Evolutionary conservation across 2,888 invertebrate species (phyloP), one percentile per base, ranked within the genome.

Genomic region (Aethes cnicana): DNA sequence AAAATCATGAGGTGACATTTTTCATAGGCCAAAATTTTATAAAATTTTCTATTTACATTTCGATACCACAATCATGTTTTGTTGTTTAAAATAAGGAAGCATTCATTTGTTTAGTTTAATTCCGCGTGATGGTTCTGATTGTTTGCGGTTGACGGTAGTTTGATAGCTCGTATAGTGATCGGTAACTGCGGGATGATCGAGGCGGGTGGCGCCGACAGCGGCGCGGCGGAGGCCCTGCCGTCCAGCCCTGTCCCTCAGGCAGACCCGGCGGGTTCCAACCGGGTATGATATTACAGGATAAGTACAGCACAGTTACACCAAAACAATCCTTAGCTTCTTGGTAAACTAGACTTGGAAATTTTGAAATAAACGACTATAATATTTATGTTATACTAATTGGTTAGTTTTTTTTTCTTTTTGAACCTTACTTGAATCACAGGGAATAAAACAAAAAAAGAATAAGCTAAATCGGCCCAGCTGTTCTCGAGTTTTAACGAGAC

Each of bases 21-120:
- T 84, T 81, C 82, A 81, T 77, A 75, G 70, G 73, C 68, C 64
- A 74, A 81, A 81, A 81, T 80, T 80, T 75, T 77, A 74, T 76
- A 82, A 83, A 83, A 83, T 76, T 77, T n/a, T 71, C 64, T 77
- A 79, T 77, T 76, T 76, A 71, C 71, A 74, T 76, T 84, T 84
- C 81, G 73, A 74, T 81, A 80, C 68, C 72, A 74, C 69, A 71
- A 81, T 64, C 74, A 83, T 84, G 84, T 72, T 68, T 75, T 72
- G 64, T 67, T 69, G 72, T 78, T 77, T 68, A 61, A 79, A 77
- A 75, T 79, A 81, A 84, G 80, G 81, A 83, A 44, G 11, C 12
- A 21, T 11, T 36, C 57, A 53, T 47, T 44, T 30, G 14, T 47
- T 25, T 21, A 21, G 47, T 23, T 33, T 26, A 21, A 28, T 28